phyloP scores from a whole-genome alignment of 2,113 vertebrate species.

The Leptocoma aspasia region DNA sequence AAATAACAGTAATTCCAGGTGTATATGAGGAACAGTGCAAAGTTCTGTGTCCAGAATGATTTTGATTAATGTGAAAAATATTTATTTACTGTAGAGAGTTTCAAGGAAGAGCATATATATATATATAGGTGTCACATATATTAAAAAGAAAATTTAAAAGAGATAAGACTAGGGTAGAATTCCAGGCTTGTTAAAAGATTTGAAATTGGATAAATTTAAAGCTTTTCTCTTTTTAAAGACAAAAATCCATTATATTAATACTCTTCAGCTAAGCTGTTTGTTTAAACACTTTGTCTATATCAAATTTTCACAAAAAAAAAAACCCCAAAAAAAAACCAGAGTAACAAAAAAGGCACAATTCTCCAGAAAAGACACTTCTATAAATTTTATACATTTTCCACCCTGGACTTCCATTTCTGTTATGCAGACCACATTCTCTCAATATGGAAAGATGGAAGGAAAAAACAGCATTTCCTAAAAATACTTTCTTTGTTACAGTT shows the following conservation, averaged over 20 bases:
- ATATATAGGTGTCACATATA: neutral
- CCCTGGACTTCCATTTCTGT: neutral
- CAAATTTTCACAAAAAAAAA: neutral
- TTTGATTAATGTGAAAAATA: neutral
- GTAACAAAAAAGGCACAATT: neutral
- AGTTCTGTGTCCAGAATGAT: neutral
- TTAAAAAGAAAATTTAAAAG: neutral
- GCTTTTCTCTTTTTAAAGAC: neutral
- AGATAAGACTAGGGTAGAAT: neutral
- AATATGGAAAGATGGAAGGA: neutral
- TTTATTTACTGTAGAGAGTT: neutral
- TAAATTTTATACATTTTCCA: neutral
- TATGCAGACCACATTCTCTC: neutral
- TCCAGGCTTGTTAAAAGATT: neutral
- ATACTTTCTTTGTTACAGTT: neutral
- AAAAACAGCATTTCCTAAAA: neutral
- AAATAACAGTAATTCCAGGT: neutral
- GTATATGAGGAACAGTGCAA: neutral
- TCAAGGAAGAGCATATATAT: neutral
- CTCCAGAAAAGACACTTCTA: neutral
- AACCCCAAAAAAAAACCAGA: neutral
- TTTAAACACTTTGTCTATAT: neutral
- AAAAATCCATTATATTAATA: neutral
- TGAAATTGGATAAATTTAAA: neutral
- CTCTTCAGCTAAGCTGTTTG: neutral